Conservation (phyloP, 2,888 invertebrate species). For the Nasonovia ribisnigri region DNA sequence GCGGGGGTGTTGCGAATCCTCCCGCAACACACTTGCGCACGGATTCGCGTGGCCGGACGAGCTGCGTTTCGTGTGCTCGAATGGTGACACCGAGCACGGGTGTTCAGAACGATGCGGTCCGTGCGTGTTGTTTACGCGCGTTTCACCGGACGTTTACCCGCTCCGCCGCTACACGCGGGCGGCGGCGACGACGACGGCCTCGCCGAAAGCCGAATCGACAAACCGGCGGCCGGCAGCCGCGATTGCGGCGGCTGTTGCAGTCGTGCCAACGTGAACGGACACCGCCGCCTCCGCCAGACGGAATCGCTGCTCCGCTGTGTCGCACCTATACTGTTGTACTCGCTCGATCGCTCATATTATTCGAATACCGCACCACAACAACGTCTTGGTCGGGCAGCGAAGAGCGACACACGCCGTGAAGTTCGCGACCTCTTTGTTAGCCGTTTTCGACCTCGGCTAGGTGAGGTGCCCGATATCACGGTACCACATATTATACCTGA, state of each 20-base stretch:
- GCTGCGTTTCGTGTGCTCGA: background rate
- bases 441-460: background rate
- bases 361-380: background rate
- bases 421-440: background rate
- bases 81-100: background rate
- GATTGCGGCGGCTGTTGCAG: slow-evolving; percentile 33
- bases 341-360: background rate
- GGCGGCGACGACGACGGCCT: slow-evolving; percentile 8
- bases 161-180: slow-evolving; percentile 49
- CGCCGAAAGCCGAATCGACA: slow-evolving; percentile 47
- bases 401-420: background rate
- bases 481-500: background rate
- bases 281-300: slow-evolving; percentile 18
- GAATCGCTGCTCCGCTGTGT: slow-evolving; percentile 37
- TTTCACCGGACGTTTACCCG: slow-evolving; percentile 50
- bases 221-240: slow-evolving; percentile 37
- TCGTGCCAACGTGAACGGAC: slow-evolving; percentile 50
- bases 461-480: background rate
- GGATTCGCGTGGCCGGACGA: background rate
- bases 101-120: background rate
- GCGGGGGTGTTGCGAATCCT: background rate
- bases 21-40: background rate
- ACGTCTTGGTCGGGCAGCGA: background rate
- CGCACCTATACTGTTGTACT: background rate
- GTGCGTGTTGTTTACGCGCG: slow-evolving; percentile 28